Evolutionary conservation across 1,140 invertebrate species (phyloP).

Genomic region (Hycleus phaleratus): DNA sequence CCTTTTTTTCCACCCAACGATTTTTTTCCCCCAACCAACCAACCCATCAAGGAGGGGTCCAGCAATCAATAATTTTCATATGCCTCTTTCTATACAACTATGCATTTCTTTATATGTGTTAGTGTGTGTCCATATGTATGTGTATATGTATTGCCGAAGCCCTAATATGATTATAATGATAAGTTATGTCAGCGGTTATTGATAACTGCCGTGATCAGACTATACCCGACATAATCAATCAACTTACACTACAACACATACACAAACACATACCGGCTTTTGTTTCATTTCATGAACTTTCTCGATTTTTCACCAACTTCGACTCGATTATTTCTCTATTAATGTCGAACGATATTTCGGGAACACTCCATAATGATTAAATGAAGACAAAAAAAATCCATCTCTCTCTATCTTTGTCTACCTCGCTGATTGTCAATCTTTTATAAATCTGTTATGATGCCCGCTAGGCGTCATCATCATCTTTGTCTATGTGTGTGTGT

Average conservation of each 20-base stretch:
- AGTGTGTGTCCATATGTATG: no score
- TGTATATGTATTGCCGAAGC: slow-evolving; percentile 16
- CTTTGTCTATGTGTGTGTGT: not conserved
- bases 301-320: slow-evolving; percentile 23
- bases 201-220: slow-evolving; percentile 27
- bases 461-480: slow-evolving; percentile 25
- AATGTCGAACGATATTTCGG: not conserved
- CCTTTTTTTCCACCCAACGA: no score
- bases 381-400: no score
- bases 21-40: no score
- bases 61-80: no score
- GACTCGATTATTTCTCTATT: slow-evolving; percentile 25
- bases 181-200: slow-evolving; percentile 30
- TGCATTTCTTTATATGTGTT: no score
- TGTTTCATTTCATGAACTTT: slow-evolving; percentile 23
- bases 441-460: not conserved
- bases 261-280: not conserved
- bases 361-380: no score
- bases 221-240: slow-evolving; percentile 24
- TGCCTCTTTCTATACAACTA: no score
- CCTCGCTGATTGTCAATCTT: no score
- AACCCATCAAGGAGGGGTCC: no score
- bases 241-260: slow-evolving; percentile 9
- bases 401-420: no score
- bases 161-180: slow-evolving; percentile 34